These are phyloP conservation scores for Drosophila bifasciata DNA, from an alignment of 1,140 invertebrate species.

Conservation along the genomic window DNA sequence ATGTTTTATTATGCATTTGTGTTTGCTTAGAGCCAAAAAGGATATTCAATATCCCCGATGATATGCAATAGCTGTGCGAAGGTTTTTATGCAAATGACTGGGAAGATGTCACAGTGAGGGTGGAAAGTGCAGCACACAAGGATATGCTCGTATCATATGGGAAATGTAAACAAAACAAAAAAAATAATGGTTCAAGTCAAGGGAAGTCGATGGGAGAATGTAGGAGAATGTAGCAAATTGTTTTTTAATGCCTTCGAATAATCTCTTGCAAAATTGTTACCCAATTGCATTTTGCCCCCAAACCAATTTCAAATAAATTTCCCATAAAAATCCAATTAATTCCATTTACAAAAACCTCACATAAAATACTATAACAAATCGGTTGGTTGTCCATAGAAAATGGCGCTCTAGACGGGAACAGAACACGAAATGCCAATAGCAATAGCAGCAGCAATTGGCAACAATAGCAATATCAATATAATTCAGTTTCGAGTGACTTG, in stretches of 20 bases:
- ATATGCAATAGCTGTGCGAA: conserved; percentile 76
- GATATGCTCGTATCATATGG: not conserved
- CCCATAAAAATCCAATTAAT: conserved; percentile 20
- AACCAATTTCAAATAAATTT: not conserved
- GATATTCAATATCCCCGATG: conserved; percentile 68
- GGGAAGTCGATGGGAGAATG: too few species aligned
- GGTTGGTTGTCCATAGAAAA: conserved; percentile 37
- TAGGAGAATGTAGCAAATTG: too few species aligned
- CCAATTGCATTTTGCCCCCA: too few species aligned
- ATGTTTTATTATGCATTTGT: conserved; percentile 64
- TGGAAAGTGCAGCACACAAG: too few species aligned
- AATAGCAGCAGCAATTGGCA: conserved; percentile 2
- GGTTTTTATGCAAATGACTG: conserved; percentile 64
- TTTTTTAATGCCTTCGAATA: too few species aligned
- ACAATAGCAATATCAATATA: conserved; percentile 53
- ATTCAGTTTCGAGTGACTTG: conserved; percentile 59
- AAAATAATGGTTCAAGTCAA: not conserved
- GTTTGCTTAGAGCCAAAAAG: conserved; percentile 30
- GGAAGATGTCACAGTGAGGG: not conserved
- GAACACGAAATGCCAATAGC: conserved; percentile 29
- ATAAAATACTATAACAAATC: conserved; percentile 33
- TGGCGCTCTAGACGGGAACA: conserved; percentile 51
- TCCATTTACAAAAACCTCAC: conserved; percentile 19
- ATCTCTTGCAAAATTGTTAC: too few species aligned
- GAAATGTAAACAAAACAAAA: not conserved